Evolutionary conservation across 2,113 vertebrate genomes (phyloP).

Genomic region (Ptilorrhoa leucosticta): DNA sequence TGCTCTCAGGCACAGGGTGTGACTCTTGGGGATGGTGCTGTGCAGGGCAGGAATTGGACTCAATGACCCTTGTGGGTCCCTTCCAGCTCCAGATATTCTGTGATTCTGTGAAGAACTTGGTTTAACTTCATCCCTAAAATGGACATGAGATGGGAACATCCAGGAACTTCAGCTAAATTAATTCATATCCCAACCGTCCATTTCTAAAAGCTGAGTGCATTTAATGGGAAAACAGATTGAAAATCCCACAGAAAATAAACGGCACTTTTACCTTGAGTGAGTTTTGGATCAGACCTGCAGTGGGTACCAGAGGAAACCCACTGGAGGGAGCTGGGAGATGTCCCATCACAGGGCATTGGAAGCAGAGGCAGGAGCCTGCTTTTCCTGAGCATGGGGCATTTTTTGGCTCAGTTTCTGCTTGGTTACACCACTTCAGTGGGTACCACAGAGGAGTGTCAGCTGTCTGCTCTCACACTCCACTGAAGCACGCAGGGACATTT

Average conservation of each 20-base stretch:
- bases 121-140: neutral
- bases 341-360: neutral
- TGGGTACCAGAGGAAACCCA: neutral
- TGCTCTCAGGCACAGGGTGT: neutral
- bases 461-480: neutral
- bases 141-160: neutral
- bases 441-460: neutral
- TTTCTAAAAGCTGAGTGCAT: neutral
- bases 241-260: neutral
- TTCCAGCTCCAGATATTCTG: neutral
- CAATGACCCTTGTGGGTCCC: rapidly evolving
- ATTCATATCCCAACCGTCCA: neutral
- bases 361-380: neutral
- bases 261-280: neutral
- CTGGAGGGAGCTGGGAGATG: neutral
- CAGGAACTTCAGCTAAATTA: neutral
- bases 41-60: neutral
- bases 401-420: neutral
- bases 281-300: neutral
- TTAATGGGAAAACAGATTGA: neutral
- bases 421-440: neutral
- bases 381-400: neutral
- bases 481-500: neutral
- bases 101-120: neutral
- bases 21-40: neutral